Percentiles rank a stretch among this genome's conserved stretches.
Conservation (phyloP, 2,797 vertebrate species). For the Hemitrygon akajei region DNA sequence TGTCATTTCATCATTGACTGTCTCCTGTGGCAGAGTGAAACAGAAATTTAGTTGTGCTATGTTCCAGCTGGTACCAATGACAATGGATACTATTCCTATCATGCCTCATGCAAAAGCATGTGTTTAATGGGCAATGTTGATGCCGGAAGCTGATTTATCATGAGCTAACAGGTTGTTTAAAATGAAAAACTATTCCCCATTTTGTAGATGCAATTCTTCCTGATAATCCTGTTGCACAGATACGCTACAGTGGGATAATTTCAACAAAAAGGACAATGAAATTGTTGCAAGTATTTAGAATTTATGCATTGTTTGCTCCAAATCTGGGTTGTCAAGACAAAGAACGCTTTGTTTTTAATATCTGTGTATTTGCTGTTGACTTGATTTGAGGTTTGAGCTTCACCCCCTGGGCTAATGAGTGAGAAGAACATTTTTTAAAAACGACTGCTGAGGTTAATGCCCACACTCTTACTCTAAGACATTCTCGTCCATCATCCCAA, state of each 20-base stretch:
- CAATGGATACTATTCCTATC: constrained; percentile 49
- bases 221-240: neutral
- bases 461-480: neutral
- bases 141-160: neutral
- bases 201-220: neutral
- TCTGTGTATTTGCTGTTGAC: neutral
- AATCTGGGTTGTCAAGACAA: neutral
- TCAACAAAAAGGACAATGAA: neutral
- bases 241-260: too few relatives aligned
- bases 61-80: constrained; percentile 10
- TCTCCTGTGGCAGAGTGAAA: constrained; percentile 27
- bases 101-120: constrained; percentile 53
- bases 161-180: neutral
- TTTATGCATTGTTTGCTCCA: neutral
- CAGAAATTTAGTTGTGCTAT: constrained; percentile 12
- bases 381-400: neutral
- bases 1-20: constrained; percentile 28
- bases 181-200: neutral
- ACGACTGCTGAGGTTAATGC: neutral
- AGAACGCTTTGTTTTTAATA: neutral
- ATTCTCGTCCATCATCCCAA: neutral
- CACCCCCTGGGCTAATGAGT: neutral
- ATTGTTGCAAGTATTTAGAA: constrained; percentile 8
- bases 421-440: neutral
- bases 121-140: neutral